Base-by-base conservation (phyloP, 2,888 invertebrate species). In the Diarsia dahlii region DNA sequence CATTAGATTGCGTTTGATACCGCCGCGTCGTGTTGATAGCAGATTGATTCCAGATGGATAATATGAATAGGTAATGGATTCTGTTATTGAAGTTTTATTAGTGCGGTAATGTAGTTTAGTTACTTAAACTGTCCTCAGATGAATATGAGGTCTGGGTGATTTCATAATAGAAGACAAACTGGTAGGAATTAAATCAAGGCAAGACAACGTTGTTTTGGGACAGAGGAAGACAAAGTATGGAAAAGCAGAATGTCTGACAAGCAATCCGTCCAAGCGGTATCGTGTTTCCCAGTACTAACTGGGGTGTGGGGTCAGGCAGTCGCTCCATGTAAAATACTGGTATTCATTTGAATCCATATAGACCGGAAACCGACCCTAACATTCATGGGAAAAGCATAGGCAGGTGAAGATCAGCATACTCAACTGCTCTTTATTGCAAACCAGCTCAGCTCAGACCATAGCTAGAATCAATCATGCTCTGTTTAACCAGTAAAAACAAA, bases 1-100 rank as follows among this genome's bases (percentile, higher is more conserved):
- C 78, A 84, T 81, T 85, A 84, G 80, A 84, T 85, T 80, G 79
- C 79, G 66, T 69, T 82, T 65, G 80, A 80, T 76, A 80, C 56
- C 70, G 45, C n/a, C 63, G 60, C 45, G 23, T 64, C 52, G 70
- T 68, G 70, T 73, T 81, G 77, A 83, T 81, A 81, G 63, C 58
- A 64, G 63, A 79, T 79, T 78, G 85, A 75, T 84, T 71, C 67
- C 46, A 54, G 62, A 45, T 54, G 65, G 63, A 66, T 60, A 78
- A 78, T 78, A 28, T 63, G 0, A 23, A 70, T 34, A n/a, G 20
- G 12, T 74, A 65, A 69, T 66, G 45, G 50, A 28, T 81, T 68
- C 13, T 39, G 13, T 5, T 67, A 20, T 45, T n/a, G 46, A n/a
- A 45, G 15, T 45, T 45, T 60, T 58, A 58, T 58, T 10, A 18